Conservation (phyloP, 1,140 invertebrate genomes). For the Drosophila dunni region DNA sequence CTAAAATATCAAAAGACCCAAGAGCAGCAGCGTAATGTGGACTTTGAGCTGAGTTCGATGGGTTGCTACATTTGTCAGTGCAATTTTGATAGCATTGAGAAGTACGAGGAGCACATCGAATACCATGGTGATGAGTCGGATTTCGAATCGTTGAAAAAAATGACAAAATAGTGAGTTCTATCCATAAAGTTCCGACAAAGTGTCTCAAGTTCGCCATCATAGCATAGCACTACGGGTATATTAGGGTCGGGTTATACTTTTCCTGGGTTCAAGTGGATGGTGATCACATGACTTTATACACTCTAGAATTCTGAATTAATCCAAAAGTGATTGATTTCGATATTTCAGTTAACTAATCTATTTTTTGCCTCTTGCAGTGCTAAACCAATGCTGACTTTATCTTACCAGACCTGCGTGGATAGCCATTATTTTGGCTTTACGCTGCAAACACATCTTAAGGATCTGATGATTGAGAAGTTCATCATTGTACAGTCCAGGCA, state of each 20-base stretch:
- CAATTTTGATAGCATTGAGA: conserved; percentile 70
- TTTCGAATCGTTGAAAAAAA: conserved; percentile 61
- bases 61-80: conserved; percentile 74
- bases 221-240: no score
- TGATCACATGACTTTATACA: background rate
- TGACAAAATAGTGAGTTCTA: conserved; percentile 65
- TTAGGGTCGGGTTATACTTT: no score
- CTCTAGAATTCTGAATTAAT: background rate
- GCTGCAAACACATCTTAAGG: conserved; percentile 45
- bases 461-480: conserved; percentile 72
- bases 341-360: background rate
- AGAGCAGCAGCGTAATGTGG: conserved; percentile 8
- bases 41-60: conserved; percentile 62
- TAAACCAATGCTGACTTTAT: conserved; percentile 53
- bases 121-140: conserved; percentile 76
- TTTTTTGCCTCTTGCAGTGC: conserved; percentile 41
- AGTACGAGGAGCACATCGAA: conserved; percentile 76
- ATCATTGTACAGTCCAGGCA: conserved; percentile 75
- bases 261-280: no score
- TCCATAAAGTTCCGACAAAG: conserved; percentile 29
- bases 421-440: conserved; percentile 81
- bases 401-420: conserved; percentile 69
- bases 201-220: no score
- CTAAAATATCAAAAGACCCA: conserved; percentile 69
- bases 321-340: background rate